Evolutionary conservation across 2,888 invertebrate genomes (phyloP).

Genomic region (Napeogenes inachia): DNA sequence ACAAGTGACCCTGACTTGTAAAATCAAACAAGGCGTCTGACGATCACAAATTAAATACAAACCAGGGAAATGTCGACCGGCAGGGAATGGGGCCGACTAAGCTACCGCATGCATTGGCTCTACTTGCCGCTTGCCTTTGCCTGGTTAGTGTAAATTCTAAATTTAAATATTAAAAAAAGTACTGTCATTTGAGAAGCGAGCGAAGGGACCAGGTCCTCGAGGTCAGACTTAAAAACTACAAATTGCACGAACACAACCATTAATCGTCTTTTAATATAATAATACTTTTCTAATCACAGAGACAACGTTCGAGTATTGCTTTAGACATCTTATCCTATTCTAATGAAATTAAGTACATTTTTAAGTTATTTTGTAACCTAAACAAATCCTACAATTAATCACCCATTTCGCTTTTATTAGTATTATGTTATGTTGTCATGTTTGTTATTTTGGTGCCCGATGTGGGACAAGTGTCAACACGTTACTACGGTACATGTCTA

Average conservation of each 20-base stretch:
- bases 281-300: slow-evolving; percentile 68
- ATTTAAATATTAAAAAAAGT: neutral
- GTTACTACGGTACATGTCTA: too few relatives aligned
- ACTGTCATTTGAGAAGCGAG: too few relatives aligned
- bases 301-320: slow-evolving; percentile 61
- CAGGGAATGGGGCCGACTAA: slow-evolving; percentile 57
- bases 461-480: slow-evolving; percentile 12
- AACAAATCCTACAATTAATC: slow-evolving; percentile 5
- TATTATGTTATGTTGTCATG: slow-evolving; percentile 2
- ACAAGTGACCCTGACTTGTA: slow-evolving; percentile 61
- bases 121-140: slow-evolving; percentile 55
- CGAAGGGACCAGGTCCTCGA: slow-evolving; percentile 54
- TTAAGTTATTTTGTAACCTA: slow-evolving; percentile 2
- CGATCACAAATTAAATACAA: neutral
- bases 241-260: slow-evolving; percentile 77
- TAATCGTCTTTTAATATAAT: slow-evolving; percentile 60
- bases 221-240: slow-evolving; percentile 59
- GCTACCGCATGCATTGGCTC: slow-evolving; percentile 71
- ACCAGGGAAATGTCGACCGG: slow-evolving; percentile 42
- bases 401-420: slow-evolving; percentile 1
- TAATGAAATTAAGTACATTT: slow-evolving; percentile 27
- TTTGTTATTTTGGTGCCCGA: slow-evolving; percentile 24
- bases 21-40: slow-evolving; percentile 8
- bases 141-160: slow-evolving; percentile 30
- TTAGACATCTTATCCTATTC: slow-evolving; percentile 42